Conservation (phyloP, 2,888 invertebrate genomes). For the Gymnocheta viridis region DNA sequence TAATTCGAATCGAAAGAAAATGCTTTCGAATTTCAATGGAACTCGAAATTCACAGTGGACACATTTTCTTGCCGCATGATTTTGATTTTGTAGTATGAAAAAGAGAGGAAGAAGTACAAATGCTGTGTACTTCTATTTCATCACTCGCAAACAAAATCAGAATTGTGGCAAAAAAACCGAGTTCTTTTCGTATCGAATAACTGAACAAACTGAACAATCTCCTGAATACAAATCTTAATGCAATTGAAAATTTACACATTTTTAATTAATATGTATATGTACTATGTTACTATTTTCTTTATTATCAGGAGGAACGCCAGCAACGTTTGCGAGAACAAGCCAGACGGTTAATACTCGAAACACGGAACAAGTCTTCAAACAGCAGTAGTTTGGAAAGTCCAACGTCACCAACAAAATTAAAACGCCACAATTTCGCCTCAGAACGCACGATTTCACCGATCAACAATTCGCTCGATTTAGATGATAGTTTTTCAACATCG, state of each 20-base stretch:
- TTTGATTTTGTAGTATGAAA: too few species aligned
- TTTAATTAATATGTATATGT: neutral
- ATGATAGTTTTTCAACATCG: constrained; percentile 72
- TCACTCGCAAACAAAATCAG: too few species aligned
- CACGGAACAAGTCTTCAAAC: constrained; percentile 83
- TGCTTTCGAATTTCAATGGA: too few species aligned
- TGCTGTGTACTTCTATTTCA: too few species aligned
- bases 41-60: too few species aligned
- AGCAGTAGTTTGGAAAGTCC: constrained; percentile 72
- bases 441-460: constrained; percentile 82
- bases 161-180: too few species aligned
- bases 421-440: constrained; percentile 80
- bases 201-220: too few species aligned
- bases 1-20: neutral
- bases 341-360: constrained; percentile 93
- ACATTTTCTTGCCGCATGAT: too few species aligned
- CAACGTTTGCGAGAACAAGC: constrained; percentile 93
- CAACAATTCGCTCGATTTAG: constrained; percentile 76
- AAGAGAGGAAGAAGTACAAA: too few species aligned
- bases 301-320: constrained; percentile 89
- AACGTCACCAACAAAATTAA: constrained; percentile 80
- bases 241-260: too few species aligned
- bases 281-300: neutral
- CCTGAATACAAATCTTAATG: too few species aligned
- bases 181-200: too few species aligned